Evolutionary conservation across 2,797 vertebrate genomes (phyloP), one percentile per base, ranked within the genome.

Genomic region (Spinus olivaceus): DNA sequence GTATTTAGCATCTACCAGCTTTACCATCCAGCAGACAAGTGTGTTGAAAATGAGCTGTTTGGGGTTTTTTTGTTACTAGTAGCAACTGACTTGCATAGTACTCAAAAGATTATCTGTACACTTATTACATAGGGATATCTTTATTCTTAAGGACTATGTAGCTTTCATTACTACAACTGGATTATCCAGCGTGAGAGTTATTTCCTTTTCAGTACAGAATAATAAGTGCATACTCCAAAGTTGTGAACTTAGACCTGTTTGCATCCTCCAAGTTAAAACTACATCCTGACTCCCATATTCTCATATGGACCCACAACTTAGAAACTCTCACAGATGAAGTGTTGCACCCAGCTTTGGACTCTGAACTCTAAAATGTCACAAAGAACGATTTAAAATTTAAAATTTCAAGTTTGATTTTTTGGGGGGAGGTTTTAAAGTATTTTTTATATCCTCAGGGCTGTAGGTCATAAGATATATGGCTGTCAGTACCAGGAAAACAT

Each of bases 381-480:
- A 19, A 63, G 23, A 65, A 47, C 25, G 32, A 80, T 14, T 32
- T 88, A 61, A 78, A 86, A 44, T 63, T 15, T 76, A 59, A 82
- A 86, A 47, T 63, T 15, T 70, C 6, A 84, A 47, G n/a, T 32
- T 9, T 80, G 32, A 28, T 63, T 60, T 86, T n/a, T 51, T 86
- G 13, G 5, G 18, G 12, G 2, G 2, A 33, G 1, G 25, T 70
- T 70, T 64, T 53, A 10, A 93, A 73, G 49, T 54, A 37, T 8
- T 91, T 66, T 71, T 94, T 21, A 10, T 96, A 18, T 95, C 91
- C 90, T 66, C 94, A 99, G 99, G 99, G 99, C 99, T 20, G 98
- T 99, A 22, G 99, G 99, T 80, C 97, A 99, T 96, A 98, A 98
- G 96, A 96, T 98, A 0, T 99, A 99, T 11, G 99, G 99, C 46